Evolutionary conservation across 2,113 vertebrate species (phyloP).

Genomic region (Seriola quinqueradiata): DNA sequence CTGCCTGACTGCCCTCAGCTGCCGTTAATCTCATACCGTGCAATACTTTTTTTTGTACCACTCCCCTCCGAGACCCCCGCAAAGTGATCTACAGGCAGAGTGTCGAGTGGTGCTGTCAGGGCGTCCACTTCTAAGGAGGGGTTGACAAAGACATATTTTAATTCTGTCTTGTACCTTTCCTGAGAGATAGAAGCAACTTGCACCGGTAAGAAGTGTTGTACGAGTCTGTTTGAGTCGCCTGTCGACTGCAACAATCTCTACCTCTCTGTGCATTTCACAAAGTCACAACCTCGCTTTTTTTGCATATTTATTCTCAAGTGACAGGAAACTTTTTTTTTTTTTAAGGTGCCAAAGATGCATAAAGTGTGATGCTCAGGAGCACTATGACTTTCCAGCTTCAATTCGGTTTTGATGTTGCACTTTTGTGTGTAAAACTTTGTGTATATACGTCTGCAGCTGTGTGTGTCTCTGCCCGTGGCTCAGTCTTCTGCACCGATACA

Average conservation of each 20-base stretch:
- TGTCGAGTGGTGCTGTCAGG: slow-evolving; percentile 3
- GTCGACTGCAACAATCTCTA: too few species aligned
- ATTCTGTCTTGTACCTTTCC: neutral
- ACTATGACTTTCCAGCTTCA: neutral
- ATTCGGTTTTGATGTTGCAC: neutral
- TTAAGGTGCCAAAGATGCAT: neutral
- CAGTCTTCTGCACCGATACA: slow-evolving; percentile 19
- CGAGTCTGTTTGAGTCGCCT: too few species aligned
- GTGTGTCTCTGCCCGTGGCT: neutral
- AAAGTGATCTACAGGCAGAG: slow-evolving; percentile 13
- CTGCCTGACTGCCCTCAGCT: slow-evolving; percentile 23
- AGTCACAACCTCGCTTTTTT: neutral
- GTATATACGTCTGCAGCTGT: neutral
- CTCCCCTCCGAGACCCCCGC: neutral
- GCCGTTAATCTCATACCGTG: slow-evolving; percentile 11
- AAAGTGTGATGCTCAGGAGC: neutral
- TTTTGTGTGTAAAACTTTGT: neutral
- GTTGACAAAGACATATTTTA: neutral
- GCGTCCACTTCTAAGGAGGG: neutral
- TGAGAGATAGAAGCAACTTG: too few species aligned
- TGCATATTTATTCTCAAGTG: neutral
- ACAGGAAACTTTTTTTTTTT: neutral
- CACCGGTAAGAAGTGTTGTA: too few species aligned
- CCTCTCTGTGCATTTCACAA: neutral
- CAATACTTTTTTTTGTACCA: neutral